phyloP scores from a whole-genome alignment of 2,797 vertebrate genomes.

The Trachurus trachurus region DNA sequence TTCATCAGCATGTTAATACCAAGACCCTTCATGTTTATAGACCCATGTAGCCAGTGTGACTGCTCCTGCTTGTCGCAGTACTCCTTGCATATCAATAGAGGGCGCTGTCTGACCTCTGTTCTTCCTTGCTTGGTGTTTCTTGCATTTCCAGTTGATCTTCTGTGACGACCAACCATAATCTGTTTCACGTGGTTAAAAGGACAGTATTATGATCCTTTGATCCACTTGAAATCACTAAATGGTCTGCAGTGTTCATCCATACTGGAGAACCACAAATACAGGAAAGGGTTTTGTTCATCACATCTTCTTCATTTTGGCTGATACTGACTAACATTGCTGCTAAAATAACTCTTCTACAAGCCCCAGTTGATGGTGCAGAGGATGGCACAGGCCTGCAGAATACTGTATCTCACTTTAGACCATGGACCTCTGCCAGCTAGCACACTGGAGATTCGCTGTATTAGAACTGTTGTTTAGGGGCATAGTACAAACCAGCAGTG shows the following conservation, averaged over 20 bases:
- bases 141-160: constrained; percentile 46
- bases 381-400: constrained; percentile 58
- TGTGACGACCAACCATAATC: constrained; percentile 57
- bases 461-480: constrained; percentile 58
- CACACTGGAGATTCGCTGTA: constrained; percentile 63
- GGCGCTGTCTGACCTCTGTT: constrained; percentile 54
- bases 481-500: constrained; percentile 43
- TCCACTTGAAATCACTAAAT: constrained; percentile 53
- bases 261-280: constrained; percentile 41
- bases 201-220: constrained; percentile 52
- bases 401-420: constrained; percentile 73
- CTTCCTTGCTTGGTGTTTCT: constrained; percentile 13
- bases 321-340: constrained; percentile 56
- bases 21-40: constrained; percentile 1
- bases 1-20: background rate
- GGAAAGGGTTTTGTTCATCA: constrained; percentile 20
- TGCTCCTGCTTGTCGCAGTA: constrained; percentile 30
- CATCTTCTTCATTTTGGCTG: constrained; percentile 53
- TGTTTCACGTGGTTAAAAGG: constrained; percentile 58
- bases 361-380: constrained; percentile 67
- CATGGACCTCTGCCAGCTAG: constrained; percentile 71
- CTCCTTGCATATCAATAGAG: constrained; percentile 50
- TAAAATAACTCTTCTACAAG: constrained; percentile 58
- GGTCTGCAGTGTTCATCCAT: constrained; percentile 25
- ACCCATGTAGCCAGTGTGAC: background rate